These are phyloP conservation scores for Xenops minutus DNA, from an alignment of 2,797 vertebrate genomes.

Conservation along the genomic window DNA sequence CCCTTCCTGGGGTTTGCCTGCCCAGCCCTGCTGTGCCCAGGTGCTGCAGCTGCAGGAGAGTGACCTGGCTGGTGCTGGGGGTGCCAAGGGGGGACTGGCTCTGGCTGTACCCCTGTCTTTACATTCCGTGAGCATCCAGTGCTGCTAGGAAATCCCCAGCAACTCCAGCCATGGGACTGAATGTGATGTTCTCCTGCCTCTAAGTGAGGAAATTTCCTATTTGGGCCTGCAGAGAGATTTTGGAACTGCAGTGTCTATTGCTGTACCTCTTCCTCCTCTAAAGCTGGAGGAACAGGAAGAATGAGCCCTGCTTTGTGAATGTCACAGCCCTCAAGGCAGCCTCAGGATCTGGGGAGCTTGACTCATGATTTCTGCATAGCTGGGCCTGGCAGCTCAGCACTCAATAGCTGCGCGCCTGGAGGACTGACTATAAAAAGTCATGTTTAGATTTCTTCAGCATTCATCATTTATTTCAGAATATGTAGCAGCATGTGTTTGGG, in stretches of 20 bases:
- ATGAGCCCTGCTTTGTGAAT: neutral
- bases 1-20: neutral
- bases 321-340: neutral
- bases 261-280: neutral
- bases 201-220: neutral
- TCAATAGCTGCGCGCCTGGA: neutral
- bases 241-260: neutral
- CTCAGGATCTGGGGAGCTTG: neutral
- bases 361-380: neutral
- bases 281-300: fast-evolving
- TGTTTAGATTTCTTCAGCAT: slow-evolving; percentile 37
- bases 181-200: fast-evolving
- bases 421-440: slow-evolving; percentile 25
- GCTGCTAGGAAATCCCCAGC: neutral
- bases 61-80: neutral
- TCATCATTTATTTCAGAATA: slow-evolving; percentile 30
- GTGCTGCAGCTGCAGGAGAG: neutral
- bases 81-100: fast-evolving
- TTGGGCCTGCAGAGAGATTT: neutral
- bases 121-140: neutral
- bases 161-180: neutral
- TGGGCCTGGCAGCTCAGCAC: neutral
- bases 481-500: neutral
- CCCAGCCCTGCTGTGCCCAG: neutral
- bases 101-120: fast-evolving